Conservation (phyloP, 2,113 vertebrate genomes). For the Nycticebus coucang region DNA sequence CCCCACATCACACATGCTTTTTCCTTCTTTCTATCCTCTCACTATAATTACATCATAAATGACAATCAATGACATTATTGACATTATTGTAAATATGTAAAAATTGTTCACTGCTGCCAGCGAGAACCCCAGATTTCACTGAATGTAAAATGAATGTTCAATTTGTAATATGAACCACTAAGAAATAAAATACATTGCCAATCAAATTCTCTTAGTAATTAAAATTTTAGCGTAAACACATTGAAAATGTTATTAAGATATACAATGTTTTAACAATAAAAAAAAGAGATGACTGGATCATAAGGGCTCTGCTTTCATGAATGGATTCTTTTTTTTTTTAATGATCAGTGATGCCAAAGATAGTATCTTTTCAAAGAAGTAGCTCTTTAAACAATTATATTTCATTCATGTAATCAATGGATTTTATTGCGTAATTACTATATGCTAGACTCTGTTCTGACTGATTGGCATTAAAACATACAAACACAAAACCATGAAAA, state of each 20-base stretch:
- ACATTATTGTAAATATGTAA: conserved; percentile 31
- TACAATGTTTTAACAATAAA: no score
- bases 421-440: neutral
- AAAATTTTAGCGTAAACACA: conserved; percentile 46
- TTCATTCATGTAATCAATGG: neutral
- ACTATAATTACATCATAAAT: neutral
- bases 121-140: neutral
- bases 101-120: neutral
- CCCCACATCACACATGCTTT: neutral
- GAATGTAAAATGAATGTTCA: no score
- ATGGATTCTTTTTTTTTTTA: no score
- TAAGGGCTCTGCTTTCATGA: no score
- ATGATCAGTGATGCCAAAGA: no score
- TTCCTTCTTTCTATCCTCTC: neutral
- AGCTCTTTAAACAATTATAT: neutral
- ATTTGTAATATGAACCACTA: neutral
- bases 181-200: neutral
- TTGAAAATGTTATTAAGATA: neutral
- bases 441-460: neutral
- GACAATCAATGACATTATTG: neutral
- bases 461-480: neutral
- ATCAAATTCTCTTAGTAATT: conserved; percentile 13
- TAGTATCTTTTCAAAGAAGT: neutral
- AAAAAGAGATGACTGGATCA: no score
- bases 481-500: neutral